Conservation (phyloP, 1,140 invertebrate species). For the Trachymyrmex cornetzi region DNA sequence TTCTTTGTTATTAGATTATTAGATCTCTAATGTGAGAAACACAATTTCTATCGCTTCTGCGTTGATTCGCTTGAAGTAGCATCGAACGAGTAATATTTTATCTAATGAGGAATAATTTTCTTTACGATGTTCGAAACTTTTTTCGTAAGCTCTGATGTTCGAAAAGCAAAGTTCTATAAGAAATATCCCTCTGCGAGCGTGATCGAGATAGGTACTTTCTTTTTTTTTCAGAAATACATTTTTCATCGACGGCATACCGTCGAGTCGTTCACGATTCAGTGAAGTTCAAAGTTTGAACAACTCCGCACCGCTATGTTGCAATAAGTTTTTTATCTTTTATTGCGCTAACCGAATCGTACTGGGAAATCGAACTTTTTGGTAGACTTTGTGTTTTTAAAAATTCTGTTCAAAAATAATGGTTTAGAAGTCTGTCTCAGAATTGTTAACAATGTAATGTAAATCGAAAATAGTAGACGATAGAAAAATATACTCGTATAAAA, state of each 20-base stretch:
- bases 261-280: slow-evolving; percentile 11
- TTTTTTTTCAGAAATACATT: slow-evolving; percentile 32
- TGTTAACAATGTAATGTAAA: not conserved
- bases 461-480: not conserved
- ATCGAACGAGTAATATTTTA: not conserved
- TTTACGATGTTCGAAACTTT: slow-evolving; percentile 12
- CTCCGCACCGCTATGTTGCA: not conserved
- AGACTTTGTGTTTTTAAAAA: not conserved
- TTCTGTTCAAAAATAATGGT: slow-evolving; percentile 15
- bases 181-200: not conserved
- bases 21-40: not conserved
- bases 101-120: slow-evolving; percentile 22
- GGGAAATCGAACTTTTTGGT: slow-evolving; percentile 48
- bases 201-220: not conserved
- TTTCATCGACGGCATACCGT: slow-evolving; percentile 41
- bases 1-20: slow-evolving; percentile 32
- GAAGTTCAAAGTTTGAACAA: slow-evolving; percentile 35
- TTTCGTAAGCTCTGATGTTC: not conserved
- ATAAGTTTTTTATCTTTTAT: slow-evolving; percentile 50
- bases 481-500: not conserved
- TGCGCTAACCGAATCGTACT: slow-evolving; percentile 35
- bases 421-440: not conserved
- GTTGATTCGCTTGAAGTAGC: too few species aligned
- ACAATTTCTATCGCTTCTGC: not conserved
- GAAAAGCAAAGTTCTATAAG: not conserved